Percentiles rank a stretch among this genome's conserved stretches.
phyloP scores from a whole-genome alignment of 2,797 vertebrate species.

The Sibirionetta formosa region DNA sequence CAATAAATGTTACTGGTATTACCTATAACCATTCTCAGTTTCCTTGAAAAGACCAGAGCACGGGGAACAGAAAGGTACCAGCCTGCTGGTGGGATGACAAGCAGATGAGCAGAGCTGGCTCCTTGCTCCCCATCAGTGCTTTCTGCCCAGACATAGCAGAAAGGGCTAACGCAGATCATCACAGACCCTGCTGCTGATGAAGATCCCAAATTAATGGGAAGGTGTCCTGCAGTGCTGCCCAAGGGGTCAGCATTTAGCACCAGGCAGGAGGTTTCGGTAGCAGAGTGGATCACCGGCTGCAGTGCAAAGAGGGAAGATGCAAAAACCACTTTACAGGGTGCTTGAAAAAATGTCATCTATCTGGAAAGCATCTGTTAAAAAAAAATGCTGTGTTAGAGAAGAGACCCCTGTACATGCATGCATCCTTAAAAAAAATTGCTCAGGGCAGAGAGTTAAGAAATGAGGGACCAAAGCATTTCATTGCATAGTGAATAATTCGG shows the following conservation, averaged over 20 bases:
- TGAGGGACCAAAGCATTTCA: not conserved
- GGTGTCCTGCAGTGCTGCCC: not conserved
- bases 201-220: not conserved
- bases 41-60: not conserved
- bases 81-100: not conserved
- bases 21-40: not conserved
- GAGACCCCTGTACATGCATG: not conserved
- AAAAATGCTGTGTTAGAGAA: not conserved
- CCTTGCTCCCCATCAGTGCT: not conserved
- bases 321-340: not conserved
- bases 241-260: not conserved
- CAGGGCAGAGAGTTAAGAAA: not conserved
- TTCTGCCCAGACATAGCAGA: not conserved
- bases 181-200: not conserved
- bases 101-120: not conserved
- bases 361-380: not conserved
- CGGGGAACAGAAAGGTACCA: not conserved
- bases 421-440: not conserved
- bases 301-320: not conserved
- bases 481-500: not conserved
- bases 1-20: not conserved
- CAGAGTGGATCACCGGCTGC: not conserved
- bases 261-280: not conserved
- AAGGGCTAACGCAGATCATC: fast-evolving
- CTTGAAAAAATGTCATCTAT: not conserved